Base-by-base conservation (phyloP, 2,797 vertebrate species). In the Siniperca scherzeri region DNA sequence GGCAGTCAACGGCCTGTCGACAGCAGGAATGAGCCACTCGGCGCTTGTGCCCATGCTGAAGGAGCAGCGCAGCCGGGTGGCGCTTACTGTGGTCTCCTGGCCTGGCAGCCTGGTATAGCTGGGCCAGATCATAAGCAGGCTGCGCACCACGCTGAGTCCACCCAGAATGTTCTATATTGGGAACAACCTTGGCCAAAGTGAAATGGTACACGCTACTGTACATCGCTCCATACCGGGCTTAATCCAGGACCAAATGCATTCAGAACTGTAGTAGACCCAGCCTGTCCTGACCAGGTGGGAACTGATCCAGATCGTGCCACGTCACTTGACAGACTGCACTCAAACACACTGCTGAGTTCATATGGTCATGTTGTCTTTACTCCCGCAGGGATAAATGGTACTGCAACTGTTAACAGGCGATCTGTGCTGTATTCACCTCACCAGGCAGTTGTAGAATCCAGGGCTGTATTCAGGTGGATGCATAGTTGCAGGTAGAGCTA, bases 11-110 rank as follows among this genome's bases (percentile, higher is more conserved):
- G 96, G 98, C 87, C 94, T 99, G 10, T 98, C 98, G 1, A 99
- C 99, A 0, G 96, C 97, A 73, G 98, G 99, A 86, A 99, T 99
- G 99, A 99, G 98, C 95, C 99, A 99, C 93, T 99, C 99, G 0
- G 98, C 98, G 0, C 93, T 99, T 13, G 98, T 99, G 65, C 98
- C 98, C 77, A 99, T 99, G 98, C 87, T 99, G 92, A 99, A 99
- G 94, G 99, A 99, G 92, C 98, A 99, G 92, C 96, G 99, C 73
- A 99, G 96, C 95, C 97, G 98, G 91, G 97, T 99, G 86, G 98
- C 97, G 7, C 96, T 99, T 48, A 99, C 98, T 0, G 99, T 99
- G 76, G 96, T 99, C 86, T 99, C 98, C 91, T 99, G 99, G 99
- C 99, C 99, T 3, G 99, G 99, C 90, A 99, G 99, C 93, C 96